Percentiles rank a stretch among this genome's conserved stretches.
Evolutionary conservation across 1,140 invertebrate genomes (phyloP).

Genomic region (Heliconius congener): DNA sequence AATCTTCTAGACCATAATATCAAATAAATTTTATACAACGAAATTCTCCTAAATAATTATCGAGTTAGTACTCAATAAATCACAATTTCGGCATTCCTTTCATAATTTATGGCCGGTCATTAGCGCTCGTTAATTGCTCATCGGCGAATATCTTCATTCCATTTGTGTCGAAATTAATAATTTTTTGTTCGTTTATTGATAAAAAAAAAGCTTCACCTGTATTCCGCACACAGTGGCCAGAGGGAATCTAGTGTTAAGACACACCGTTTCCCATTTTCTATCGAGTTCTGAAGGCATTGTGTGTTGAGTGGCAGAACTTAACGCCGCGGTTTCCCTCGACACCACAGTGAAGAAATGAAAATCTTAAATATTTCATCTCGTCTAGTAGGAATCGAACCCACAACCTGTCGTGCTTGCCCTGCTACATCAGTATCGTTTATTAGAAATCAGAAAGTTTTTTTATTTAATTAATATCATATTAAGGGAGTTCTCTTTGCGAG

Average conservation of each 20-base stretch:
- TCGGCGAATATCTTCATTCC: conserved; percentile 40
- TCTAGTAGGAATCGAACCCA: too few species aligned
- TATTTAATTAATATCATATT: conserved; percentile 9
- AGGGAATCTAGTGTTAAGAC: too few species aligned
- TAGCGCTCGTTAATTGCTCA: conserved; percentile 55
- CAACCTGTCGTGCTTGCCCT: too few species aligned
- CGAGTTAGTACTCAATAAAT: conserved; percentile 51
- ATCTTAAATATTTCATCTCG: too few species aligned
- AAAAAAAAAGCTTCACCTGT: too few species aligned
- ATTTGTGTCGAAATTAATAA: conserved; percentile 17
- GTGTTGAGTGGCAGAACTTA: too few species aligned
- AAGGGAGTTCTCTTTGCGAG: neutral
- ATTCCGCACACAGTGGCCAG: too few species aligned
- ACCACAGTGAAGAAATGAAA: too few species aligned
- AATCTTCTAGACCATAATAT: conserved; percentile 12
- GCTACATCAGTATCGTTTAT: too few species aligned
- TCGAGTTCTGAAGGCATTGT: too few species aligned
- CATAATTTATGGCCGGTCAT: conserved; percentile 56
- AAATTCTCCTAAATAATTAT: conserved; percentile 26
- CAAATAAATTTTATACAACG: conserved; percentile 18
- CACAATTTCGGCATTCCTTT: conserved; percentile 50
- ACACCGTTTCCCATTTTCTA: too few species aligned
- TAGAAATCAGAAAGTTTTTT: neutral
- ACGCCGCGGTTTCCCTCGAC: too few species aligned
- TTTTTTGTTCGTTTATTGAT: conserved; percentile 20